Conservation (phyloP, 2,113 vertebrate species). For the Calyptomena viridis region DNA sequence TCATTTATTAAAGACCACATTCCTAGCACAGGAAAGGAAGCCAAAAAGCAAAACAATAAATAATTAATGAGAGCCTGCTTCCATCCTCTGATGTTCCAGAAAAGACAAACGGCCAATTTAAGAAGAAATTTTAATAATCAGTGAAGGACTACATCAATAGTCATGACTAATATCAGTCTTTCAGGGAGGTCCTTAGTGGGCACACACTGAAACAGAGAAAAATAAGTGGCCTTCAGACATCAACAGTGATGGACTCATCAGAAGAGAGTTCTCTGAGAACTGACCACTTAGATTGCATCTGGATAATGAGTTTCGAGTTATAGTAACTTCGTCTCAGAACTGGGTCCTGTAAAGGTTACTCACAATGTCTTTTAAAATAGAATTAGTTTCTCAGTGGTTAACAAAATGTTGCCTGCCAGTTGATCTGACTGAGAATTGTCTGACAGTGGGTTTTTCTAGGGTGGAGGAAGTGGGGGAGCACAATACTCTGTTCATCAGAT, state of each 20-base stretch:
- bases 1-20: not conserved
- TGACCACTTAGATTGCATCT: not conserved
- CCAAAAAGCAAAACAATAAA: not conserved
- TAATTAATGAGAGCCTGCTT: not conserved
- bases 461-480: not conserved
- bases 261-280: not conserved
- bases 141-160: not conserved
- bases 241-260: not conserved
- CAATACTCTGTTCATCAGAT: not conserved
- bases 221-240: not conserved
- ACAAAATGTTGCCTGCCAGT: not conserved
- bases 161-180: rapidly evolving
- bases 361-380: not conserved
- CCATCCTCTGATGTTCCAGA: not conserved
- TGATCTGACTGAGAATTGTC: not conserved
- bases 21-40: not conserved
- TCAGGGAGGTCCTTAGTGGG: not conserved
- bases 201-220: not conserved
- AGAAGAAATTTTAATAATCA: not conserved
- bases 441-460: not conserved
- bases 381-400: not conserved
- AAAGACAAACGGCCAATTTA: not conserved
- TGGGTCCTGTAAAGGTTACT: not conserved
- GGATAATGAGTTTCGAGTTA: not conserved
- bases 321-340: not conserved